Evolutionary conservation across 2,113 vertebrate species (phyloP), one percentile per base, ranked within the genome.

Genomic region (Sterrhoptilus dennistouni): DNA sequence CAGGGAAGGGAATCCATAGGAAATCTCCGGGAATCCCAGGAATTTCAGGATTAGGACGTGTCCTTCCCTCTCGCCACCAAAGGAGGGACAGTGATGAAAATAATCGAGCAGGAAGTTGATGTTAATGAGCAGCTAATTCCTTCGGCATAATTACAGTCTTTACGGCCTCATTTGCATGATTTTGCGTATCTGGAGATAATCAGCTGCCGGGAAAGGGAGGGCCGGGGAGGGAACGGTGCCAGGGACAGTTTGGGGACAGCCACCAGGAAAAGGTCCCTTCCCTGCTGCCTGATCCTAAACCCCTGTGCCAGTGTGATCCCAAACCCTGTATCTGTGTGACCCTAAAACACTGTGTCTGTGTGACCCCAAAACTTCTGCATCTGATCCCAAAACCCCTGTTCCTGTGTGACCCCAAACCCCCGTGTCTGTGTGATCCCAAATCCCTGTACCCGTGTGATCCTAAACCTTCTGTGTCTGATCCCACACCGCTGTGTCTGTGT

Each of bases 71-170:
- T 44, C 14, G 7, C 24, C 61, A 29, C 25, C n/a, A 16, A 74
- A 81, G 35, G 52, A 81, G 68, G 83, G 80, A 47, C 81, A 70
- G 74, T 5, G 42, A 68, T 10, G 78, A 60, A 61, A 94, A 95
- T 91, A 91, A 95, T 44, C 49, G 89, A 89, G 93, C 61, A 87
- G 91, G 96, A 95, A 93, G 93, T 49, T 93, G 60, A 54, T 92
- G 53, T 45, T 95, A 94, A 97, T 82, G 87, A 95, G 91, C 89
- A 91, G 69, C 83, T 96, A 97, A 97, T 96, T 94, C 33, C 81
- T 72, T 84, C 49, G 13, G 81, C 45, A 23, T 79, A 94, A 96
- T 96, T 94, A 85, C 77, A 56, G 44, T 78, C 81, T 82, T 95
- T 72, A 94, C 35, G 42, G 36, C 36, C 57, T 93, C 77, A 85